phyloP scores from a whole-genome alignment of 1,140 invertebrate genomes.

The Lineus longissimus region DNA sequence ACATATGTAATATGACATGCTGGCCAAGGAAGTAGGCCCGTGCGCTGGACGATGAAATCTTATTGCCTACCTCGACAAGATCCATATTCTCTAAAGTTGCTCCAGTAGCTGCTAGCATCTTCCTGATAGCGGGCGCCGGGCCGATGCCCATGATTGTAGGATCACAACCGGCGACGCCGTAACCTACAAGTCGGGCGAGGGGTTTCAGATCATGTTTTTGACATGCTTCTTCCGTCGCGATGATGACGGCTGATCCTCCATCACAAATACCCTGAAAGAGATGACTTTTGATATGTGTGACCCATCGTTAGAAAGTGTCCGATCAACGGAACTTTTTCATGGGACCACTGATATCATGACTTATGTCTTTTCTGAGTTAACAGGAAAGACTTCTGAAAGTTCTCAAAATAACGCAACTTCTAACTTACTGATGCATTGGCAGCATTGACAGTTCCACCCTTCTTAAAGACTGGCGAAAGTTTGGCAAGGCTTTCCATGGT shows the following conservation, averaged over 20 bases:
- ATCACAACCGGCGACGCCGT: constrained; percentile 58
- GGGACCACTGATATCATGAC: too few species aligned
- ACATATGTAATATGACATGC: too few species aligned
- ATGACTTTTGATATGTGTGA: neutral
- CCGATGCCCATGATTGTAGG: constrained; percentile 78
- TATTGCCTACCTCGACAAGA: constrained; percentile 74
- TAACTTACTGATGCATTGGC: constrained; percentile 85
- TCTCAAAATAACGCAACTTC: too few species aligned
- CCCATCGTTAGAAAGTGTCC: neutral
- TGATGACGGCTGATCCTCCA: constrained; percentile 84
- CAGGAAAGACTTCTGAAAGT: too few species aligned
- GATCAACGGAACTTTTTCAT: neutral
- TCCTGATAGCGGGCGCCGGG: constrained; percentile 85
- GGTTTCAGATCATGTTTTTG: constrained; percentile 73
- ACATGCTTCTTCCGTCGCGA: constrained; percentile 86
- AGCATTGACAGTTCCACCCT: constrained; percentile 91
- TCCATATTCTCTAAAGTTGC: constrained; percentile 83
- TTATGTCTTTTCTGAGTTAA: too few species aligned
- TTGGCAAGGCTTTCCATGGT: constrained; percentile 76
- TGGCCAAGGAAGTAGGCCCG: too few species aligned
- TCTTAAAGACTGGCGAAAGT: constrained; percentile 89
- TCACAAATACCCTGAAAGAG: constrained; percentile 83
- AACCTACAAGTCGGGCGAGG: constrained; percentile 58
- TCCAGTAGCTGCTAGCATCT: constrained; percentile 67
- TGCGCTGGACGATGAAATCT: too few species aligned